A percentile compares a stretch with the other conserved stretches of the same genome.
phyloP scores from a whole-genome alignment of 2,797 vertebrate genomes.

The Lagocephalus sceleratus region DNA sequence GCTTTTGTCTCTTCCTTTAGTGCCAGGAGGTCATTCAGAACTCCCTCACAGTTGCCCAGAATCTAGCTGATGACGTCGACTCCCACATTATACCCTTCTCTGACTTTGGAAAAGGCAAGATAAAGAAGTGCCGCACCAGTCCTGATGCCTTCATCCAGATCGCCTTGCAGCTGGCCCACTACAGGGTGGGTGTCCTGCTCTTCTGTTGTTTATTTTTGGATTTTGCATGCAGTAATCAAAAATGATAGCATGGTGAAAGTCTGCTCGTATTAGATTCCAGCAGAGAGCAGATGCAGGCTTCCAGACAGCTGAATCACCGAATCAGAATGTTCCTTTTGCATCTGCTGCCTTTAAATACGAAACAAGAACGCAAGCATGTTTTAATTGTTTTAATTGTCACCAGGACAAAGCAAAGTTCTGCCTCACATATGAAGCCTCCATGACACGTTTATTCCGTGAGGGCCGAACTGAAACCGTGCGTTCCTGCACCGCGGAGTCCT shows the following conservation, averaged over 20 bases:
- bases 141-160: slow-evolving; percentile 94
- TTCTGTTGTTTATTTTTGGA: neutral
- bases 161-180: slow-evolving; percentile 92
- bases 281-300: slow-evolving; percentile 49
- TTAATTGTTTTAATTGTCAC: slow-evolving; percentile 2
- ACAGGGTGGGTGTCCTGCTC: slow-evolving; percentile 72
- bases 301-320: neutral
- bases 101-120: slow-evolving; percentile 88
- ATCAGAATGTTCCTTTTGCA: neutral
- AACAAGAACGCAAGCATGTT: neutral
- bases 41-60: slow-evolving; percentile 78
- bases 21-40: slow-evolving; percentile 84
- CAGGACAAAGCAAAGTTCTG: slow-evolving; percentile 96
- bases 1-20: slow-evolving; percentile 54
- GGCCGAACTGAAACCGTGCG: slow-evolving; percentile 95
- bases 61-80: slow-evolving; percentile 89
- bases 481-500: slow-evolving; percentile 87
- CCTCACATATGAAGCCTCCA: slow-evolving; percentile 95
- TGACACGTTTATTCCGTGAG: slow-evolving; percentile 95
- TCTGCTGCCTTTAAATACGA: neutral
- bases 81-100: slow-evolving; percentile 84
- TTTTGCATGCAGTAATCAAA: neutral
- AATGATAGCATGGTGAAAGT: neutral
- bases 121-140: slow-evolving; percentile 91
- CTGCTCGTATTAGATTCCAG: slow-evolving; percentile 19